Conservation (phyloP, 2,113 vertebrate species). For the Pantherophis guttatus region DNA sequence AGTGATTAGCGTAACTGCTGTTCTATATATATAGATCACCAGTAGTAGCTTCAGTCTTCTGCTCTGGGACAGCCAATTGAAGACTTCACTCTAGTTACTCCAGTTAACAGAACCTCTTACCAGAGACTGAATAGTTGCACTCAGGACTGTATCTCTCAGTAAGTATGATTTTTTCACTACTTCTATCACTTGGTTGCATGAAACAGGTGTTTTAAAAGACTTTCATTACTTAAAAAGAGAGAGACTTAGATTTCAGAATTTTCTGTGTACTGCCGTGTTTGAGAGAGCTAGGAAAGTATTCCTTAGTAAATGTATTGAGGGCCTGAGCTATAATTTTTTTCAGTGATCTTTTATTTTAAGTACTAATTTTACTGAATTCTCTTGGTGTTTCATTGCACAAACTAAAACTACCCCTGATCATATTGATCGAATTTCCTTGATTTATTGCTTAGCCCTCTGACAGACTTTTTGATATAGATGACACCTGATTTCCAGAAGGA, state of each 20-base stretch:
- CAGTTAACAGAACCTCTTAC: background rate
- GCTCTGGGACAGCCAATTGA: constrained; percentile 1
- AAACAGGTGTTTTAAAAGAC: background rate
- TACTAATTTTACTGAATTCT: background rate
- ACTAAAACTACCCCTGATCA: background rate
- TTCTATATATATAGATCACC: background rate
- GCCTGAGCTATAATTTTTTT: background rate
- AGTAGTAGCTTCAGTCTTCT: constrained; percentile 1
- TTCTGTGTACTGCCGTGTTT: background rate
- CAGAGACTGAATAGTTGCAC: background rate
- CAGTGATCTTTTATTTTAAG: no score
- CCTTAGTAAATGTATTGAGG: background rate
- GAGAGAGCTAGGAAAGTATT: background rate
- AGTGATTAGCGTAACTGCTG: constrained; percentile 22
- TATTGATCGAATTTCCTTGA: background rate
- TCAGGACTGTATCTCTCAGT: constrained; percentile 26
- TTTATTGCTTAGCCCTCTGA: background rate
- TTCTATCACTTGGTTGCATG: background rate
- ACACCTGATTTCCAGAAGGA: background rate
- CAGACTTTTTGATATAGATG: background rate
- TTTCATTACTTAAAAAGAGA: background rate
- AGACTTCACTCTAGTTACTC: background rate
- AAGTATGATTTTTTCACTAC: constrained; percentile 42
- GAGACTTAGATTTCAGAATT: background rate
- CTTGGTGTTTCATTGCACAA: background rate